Conservation (phyloP, 2,113 vertebrate species). For the Falco punctatus region DNA sequence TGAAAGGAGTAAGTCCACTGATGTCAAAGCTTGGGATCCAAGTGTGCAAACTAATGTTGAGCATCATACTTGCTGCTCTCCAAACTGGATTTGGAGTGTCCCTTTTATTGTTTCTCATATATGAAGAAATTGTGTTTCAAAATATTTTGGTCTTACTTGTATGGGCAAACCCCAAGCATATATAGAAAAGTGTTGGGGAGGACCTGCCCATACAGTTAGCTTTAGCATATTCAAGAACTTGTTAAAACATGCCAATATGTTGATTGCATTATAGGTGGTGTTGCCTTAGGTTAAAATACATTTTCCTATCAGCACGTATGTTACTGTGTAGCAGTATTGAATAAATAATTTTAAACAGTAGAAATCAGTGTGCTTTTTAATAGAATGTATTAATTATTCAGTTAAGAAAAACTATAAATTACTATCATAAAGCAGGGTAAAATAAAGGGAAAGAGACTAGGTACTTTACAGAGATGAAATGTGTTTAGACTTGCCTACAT, state of each 20-base stretch:
- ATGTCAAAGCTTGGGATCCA: neutral
- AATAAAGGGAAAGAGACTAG: neutral
- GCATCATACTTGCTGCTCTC: neutral
- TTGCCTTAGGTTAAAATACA: neutral
- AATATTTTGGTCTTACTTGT: neutral
- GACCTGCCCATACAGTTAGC: neutral
- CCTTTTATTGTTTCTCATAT: neutral
- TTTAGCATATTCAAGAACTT: neutral
- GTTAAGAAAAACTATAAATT: neutral
- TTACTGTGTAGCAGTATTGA: neutral
- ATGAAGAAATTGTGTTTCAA: neutral
- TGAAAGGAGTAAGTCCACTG: neutral
- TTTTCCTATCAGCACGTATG: neutral
- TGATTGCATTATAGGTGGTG: neutral
- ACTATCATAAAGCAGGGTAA: neutral
- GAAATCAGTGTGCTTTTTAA: neutral
- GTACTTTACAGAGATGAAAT: neutral
- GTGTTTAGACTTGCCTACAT: neutral
- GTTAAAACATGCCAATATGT: neutral
- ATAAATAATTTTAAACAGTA: neutral
- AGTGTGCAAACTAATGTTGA: neutral
- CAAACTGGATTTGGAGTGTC: neutral
- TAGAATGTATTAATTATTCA: neutral
- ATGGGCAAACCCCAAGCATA: neutral
- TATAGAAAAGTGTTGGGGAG: neutral